These are phyloP conservation scores for Tupaia chinensis DNA, from an alignment of 2,113 vertebrate species.

Conservation along the genomic window DNA sequence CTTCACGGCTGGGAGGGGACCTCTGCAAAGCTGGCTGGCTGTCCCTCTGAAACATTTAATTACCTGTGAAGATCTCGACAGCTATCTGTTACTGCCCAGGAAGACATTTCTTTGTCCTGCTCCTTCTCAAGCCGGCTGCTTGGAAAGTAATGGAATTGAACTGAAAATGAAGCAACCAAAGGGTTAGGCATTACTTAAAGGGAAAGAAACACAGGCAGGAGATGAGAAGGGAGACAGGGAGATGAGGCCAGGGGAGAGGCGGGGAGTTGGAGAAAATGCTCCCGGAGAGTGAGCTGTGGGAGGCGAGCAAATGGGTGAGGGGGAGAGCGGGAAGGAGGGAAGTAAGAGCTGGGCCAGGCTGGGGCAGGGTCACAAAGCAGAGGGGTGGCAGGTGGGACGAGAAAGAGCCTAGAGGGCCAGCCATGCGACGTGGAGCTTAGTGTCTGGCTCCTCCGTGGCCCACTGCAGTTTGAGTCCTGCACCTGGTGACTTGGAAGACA, in stretches of 20 bases:
- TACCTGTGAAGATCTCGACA: conserved; percentile 50
- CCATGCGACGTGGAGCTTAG: no score
- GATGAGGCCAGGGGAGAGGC: background rate
- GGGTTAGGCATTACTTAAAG: background rate
- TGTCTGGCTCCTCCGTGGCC: no score
- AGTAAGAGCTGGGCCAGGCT: background rate
- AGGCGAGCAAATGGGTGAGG: background rate
- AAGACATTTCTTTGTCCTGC: conserved; percentile 47
- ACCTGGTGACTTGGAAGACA: no score
- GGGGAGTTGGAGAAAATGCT: background rate
- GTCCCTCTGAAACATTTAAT: conserved; percentile 58
- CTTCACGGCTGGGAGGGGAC: background rate
- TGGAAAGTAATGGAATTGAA: conserved; percentile 49
- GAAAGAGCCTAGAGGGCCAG: background rate
- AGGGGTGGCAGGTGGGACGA: background rate
- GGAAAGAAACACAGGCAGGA: background rate
- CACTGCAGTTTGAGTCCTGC: no score
- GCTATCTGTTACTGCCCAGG: conserved; percentile 49
- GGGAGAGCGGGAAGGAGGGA: background rate
- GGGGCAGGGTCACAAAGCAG: background rate
- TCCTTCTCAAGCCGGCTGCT: conserved; percentile 54
- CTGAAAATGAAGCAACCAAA: background rate
- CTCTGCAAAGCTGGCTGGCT: background rate
- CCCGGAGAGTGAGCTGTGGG: background rate
- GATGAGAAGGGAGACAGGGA: background rate